A percentile compares a stretch with the other conserved stretches of the same genome.
Evolutionary conservation across 2,888 invertebrate species (phyloP).

Genomic region (Nebria brevicollis): DNA sequence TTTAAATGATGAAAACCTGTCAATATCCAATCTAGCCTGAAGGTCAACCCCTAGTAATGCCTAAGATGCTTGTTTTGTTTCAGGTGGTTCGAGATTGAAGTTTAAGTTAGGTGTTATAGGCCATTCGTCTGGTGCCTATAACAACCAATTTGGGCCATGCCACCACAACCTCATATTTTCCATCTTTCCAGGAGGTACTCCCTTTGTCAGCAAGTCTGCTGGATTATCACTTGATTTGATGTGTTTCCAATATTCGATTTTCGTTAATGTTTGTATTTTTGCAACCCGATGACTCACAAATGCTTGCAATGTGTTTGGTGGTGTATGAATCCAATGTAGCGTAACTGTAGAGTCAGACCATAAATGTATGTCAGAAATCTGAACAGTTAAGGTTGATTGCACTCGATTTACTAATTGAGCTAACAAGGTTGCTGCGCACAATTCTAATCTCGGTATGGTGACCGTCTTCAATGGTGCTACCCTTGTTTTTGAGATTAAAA

Average conservation of each 20-base stretch:
- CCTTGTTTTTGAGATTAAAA: constrained; percentile 48
- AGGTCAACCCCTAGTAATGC: no score
- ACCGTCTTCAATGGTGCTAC: constrained; percentile 51
- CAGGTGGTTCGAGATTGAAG: no score
- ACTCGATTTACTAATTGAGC: constrained; percentile 49
- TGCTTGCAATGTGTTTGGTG: constrained; percentile 49
- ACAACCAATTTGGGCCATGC: constrained; percentile 7
- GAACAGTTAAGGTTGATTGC: constrained; percentile 18
- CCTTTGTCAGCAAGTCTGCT: constrained; percentile 32
- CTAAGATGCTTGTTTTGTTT: no score
- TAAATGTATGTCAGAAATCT: constrained; percentile 33
- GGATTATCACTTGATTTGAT: constrained; percentile 48
- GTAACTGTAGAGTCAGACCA: constrained; percentile 55
- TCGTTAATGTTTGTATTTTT: constrained; percentile 49
- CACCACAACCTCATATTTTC: neutral
- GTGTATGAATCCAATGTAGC: constrained; percentile 51
- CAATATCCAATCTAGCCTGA: neutral
- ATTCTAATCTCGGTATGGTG: constrained; percentile 53
- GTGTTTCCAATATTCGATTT: constrained; percentile 48
- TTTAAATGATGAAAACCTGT: neutral
- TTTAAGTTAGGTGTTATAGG: constrained; percentile 4
- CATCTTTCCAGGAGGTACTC: neutral
- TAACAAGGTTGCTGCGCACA: constrained; percentile 53
- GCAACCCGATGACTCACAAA: constrained; percentile 52
- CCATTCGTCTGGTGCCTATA: neutral